Evolutionary conservation across 2,113 vertebrate genomes (phyloP).

Genomic region (Dascyllus trimaculatus): DNA sequence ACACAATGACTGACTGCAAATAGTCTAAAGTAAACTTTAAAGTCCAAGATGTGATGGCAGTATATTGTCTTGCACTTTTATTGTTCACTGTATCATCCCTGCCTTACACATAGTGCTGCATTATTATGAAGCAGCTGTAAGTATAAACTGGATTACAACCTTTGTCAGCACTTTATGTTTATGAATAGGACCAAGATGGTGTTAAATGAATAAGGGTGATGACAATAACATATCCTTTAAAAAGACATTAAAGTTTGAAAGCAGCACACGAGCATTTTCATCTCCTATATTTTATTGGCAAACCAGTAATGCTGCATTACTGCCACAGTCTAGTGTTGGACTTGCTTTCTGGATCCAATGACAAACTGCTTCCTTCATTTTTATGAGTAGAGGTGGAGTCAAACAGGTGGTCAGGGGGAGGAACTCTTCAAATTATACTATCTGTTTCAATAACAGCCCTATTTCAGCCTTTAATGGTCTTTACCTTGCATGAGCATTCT

Average conservation of each 20-base stretch:
- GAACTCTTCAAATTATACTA: background rate
- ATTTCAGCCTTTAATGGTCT: conserved; percentile 14
- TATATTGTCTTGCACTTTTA: conserved; percentile 6
- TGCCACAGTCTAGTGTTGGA: background rate
- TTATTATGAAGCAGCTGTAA: conserved; percentile 18
- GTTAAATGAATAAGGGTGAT: background rate
- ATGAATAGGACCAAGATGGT: conserved; percentile 19
- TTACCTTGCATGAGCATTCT: background rate
- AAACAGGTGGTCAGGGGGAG: conserved; percentile 5
- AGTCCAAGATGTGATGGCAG: background rate
- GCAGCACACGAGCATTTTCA: conserved; percentile 9
- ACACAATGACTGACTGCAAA: background rate
- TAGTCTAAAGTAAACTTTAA: background rate
- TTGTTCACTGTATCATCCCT: conserved; percentile 7
- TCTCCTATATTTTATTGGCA: conserved; percentile 6
- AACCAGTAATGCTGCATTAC: background rate
- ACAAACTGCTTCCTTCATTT: background rate
- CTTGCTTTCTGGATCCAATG: background rate
- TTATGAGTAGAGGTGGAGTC: conserved; percentile 2
- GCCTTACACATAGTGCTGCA: background rate
- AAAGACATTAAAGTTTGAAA: conserved; percentile 15
- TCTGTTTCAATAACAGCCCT: background rate
- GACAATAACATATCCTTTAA: conserved; percentile 3
- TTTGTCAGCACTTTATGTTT: background rate
- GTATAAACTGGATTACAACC: conserved; percentile 4